A percentile compares a stretch with the other conserved stretches of the same genome.
Conservation (phyloP, 2,113 vertebrate species). For the Odontesthes bonariensis region DNA sequence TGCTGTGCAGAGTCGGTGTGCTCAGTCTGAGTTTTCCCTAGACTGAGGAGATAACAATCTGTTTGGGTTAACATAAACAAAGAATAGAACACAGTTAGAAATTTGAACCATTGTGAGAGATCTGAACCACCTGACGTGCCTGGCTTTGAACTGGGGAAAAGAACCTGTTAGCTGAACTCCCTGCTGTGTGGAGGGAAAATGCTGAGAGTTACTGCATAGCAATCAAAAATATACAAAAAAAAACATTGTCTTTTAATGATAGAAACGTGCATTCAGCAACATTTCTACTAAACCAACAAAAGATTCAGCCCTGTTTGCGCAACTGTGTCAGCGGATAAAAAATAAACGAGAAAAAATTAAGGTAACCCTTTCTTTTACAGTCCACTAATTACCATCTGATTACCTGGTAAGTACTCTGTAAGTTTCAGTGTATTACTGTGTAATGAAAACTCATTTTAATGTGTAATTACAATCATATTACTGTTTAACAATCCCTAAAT, state of each 20-base stretch:
- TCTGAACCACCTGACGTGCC: not conserved
- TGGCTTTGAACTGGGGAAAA: constrained; percentile 9
- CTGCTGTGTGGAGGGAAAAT: not conserved
- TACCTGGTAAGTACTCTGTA: too few species aligned
- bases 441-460: too few species aligned
- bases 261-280: constrained; percentile 4
- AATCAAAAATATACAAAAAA: not conserved
- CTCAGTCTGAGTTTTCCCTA: fast-evolving
- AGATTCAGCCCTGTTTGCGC: not conserved
- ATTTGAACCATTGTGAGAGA: not conserved
- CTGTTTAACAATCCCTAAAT: too few species aligned
- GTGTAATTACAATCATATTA: too few species aligned
- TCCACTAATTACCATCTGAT: too few species aligned
- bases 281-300: not conserved
- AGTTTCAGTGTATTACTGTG: too few species aligned
- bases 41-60: not conserved
- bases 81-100: not conserved
- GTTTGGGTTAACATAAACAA: too few species aligned
- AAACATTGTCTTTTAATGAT: not conserved
- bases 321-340: not conserved
- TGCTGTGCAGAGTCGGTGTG: not conserved
- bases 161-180: not conserved
- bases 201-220: not conserved
- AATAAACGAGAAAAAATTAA: too few species aligned
- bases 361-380: too few species aligned